These are phyloP conservation scores for Canis aureus DNA, from an alignment of 2,113 vertebrate genomes.

Conservation along the genomic window DNA sequence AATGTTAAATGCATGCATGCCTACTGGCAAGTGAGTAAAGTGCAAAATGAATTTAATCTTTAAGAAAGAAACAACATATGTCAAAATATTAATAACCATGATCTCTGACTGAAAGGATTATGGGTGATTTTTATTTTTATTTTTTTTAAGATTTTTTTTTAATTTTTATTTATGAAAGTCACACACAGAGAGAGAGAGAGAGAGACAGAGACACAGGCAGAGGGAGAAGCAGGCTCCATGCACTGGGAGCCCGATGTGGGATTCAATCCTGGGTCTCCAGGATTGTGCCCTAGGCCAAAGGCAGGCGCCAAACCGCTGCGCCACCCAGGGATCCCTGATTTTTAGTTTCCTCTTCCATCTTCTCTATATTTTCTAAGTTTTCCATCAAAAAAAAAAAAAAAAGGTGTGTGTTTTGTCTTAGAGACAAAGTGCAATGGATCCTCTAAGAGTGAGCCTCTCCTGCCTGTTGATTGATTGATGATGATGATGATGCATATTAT, in stretches of 20 bases:
- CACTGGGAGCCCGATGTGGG: no score
- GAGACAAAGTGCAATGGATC: not conserved
- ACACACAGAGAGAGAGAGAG: no score
- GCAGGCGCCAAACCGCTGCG: no score
- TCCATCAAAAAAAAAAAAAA: not conserved
- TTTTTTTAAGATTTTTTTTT: no score
- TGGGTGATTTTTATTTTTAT: slow-evolving; percentile 15
- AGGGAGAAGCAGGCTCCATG: no score
- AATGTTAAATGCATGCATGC: slow-evolving; percentile 29
- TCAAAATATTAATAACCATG: not conserved
- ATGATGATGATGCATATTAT: not conserved
- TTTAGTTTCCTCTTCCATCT: slow-evolving; percentile 23
- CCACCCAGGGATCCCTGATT: not conserved
- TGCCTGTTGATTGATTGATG: not conserved
- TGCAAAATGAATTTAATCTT: not conserved
- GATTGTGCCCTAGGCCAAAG: no score
- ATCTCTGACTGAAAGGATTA: not conserved
- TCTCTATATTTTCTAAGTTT: slow-evolving; percentile 5
- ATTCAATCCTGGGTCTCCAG: no score
- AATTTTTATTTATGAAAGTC: no score
- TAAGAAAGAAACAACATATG: slow-evolving; percentile 19
- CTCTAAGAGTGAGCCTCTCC: not conserved
- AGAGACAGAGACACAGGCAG: no score
- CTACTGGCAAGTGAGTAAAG: not conserved
- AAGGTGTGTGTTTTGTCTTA: not conserved